phyloP scores from a whole-genome alignment of 2,797 vertebrate species.

The Streptopelia turtur region DNA sequence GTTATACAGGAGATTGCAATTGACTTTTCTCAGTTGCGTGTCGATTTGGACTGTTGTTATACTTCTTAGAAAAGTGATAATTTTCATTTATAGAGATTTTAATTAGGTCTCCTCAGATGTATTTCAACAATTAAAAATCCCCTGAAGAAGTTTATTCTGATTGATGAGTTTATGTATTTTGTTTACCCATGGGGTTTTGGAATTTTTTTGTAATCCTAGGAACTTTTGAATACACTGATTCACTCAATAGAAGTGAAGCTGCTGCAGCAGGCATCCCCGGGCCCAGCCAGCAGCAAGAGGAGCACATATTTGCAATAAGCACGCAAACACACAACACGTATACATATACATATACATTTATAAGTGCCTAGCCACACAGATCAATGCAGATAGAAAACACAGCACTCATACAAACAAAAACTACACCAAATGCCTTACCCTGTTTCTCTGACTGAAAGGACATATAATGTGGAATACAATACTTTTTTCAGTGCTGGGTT shows the following conservation, averaged over 20 bases:
- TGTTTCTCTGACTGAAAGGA: background rate
- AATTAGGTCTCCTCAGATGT: background rate
- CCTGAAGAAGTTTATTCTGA: background rate
- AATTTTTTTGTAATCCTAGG: background rate
- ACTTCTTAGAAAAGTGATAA: background rate
- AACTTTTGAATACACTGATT: background rate
- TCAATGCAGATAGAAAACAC: background rate
- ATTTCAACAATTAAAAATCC: background rate
- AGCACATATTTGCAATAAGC: background rate
- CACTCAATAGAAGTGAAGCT: background rate
- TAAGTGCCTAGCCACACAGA: background rate
- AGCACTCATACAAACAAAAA: background rate
- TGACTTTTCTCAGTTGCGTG: background rate
- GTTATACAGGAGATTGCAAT: background rate
- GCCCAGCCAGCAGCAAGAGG: background rate
- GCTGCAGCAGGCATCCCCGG: background rate
- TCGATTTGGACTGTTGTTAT: background rate
- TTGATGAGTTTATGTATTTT: background rate
- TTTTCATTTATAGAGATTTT: background rate
- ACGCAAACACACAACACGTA: background rate
- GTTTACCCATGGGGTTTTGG: background rate
- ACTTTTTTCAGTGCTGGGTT: background rate
- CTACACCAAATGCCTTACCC: background rate
- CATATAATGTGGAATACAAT: background rate
- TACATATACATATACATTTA: too few relatives aligned